These are phyloP conservation scores for Xiphydria camelus DNA, from an alignment of 2,888 invertebrate species.

Conservation along the genomic window DNA sequence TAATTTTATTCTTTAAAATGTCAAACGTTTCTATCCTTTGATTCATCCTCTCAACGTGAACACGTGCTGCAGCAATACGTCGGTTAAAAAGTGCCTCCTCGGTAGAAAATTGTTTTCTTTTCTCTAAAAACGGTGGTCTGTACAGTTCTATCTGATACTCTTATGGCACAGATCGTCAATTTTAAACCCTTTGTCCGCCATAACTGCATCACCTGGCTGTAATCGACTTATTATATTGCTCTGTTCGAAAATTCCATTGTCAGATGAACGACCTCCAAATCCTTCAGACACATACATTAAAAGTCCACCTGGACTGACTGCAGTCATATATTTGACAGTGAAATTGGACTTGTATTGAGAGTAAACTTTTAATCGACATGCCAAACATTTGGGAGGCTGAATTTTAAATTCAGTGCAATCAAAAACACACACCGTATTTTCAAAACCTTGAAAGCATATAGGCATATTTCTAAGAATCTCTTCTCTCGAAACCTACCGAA, in stretches of 20 bases:
- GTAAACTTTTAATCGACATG: no score
- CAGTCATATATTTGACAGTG: no score
- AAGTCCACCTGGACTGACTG: slow-evolving; percentile 22
- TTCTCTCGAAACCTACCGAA: slow-evolving; percentile 22
- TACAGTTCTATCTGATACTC: slow-evolving; percentile 21
- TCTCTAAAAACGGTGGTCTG: slow-evolving; percentile 20
- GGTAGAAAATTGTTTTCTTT: slow-evolving; percentile 20
- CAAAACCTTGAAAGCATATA: no score
- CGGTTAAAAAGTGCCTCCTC: slow-evolving; percentile 17
- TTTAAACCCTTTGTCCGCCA: no score
- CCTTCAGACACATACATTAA: slow-evolving; percentile 22
- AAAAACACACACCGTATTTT: no score
- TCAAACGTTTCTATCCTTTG: no score
- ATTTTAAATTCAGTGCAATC: no score
- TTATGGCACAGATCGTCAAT: slow-evolving; percentile 18
- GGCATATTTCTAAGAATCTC: slow-evolving; percentile 18
- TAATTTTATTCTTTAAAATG: no score
- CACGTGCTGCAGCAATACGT: slow-evolving; percentile 24
- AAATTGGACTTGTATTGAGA: no score
- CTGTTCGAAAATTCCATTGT: slow-evolving; percentile 22
- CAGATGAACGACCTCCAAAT: slow-evolving; percentile 23
- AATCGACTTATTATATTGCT: slow-evolving; percentile 16
- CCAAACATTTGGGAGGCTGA: no score
- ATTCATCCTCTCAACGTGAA: slow-evolving; percentile 26
- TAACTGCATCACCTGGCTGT: slow-evolving; percentile 17